Conservation (phyloP, 2,888 invertebrate species). For the Aelia acuminata region DNA sequence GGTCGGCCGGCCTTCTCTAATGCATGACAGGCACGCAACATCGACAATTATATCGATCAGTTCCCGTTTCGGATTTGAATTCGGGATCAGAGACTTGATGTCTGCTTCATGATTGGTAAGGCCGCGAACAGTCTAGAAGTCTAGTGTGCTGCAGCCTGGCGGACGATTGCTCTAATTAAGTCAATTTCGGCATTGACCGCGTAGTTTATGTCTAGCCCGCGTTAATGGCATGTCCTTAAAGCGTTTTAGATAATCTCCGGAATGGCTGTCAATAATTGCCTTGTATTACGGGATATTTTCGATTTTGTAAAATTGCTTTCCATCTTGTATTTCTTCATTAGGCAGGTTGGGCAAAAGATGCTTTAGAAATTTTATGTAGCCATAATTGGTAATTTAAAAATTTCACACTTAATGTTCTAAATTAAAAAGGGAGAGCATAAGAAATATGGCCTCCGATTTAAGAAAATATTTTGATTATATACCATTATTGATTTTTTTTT, state of each 20-base stretch:
- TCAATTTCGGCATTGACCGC: conserved; percentile 2
- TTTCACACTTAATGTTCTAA: conserved; percentile 16
- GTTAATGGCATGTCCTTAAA: conserved; percentile 9
- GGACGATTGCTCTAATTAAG: neutral
- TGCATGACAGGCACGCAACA: neutral
- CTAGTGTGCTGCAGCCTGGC: neutral
- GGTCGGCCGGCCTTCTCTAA: neutral
- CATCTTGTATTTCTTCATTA: conserved; percentile 26
- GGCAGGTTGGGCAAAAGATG: conserved; percentile 10
- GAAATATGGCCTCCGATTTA: neutral
- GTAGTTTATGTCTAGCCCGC: conserved; percentile 6
- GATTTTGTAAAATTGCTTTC: conserved; percentile 1
- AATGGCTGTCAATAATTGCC: conserved; percentile 30
- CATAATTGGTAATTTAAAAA: conserved; percentile 12
- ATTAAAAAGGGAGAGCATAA: conserved; percentile 3
- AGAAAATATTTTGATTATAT: conserved; percentile 7
- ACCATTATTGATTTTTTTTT: neutral
- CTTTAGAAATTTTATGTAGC: neutral
- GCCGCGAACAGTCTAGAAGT: neutral
- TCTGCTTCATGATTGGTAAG: neutral
- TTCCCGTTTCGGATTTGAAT: neutral
- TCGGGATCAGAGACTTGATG: neutral
- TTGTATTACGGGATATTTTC: conserved; percentile 35
- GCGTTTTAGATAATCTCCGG: conserved; percentile 4
- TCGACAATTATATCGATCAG: neutral